Base-by-base conservation (phyloP, 2,797 vertebrate species). In the Scarus forsteni region DNA sequence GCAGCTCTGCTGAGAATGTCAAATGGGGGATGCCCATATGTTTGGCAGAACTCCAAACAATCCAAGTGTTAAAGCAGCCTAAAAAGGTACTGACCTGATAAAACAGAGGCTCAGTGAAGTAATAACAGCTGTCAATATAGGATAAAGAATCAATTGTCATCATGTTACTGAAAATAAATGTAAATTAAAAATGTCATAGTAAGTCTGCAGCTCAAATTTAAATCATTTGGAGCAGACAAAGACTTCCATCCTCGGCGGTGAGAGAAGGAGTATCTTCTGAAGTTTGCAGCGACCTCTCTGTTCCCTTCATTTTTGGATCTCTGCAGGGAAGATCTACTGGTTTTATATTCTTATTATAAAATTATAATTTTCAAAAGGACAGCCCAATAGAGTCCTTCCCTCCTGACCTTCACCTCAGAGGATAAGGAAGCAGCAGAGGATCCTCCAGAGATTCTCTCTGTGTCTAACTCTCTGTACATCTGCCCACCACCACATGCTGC, bases 341-440 rank as follows among this genome's bases (percentile, higher is more conserved):
- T 53, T 16, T 74, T 69, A 40, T 68, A n/a, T 73, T 48, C 50
- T 52, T 14, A 40, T 35, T 65, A 50, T 55, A 55, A 27, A 27
- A 77, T 73, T 44, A 59, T 5, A 18, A 40, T 73, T 79, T 69
- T 70, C 35, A 59, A 83, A 79, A 64, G 48, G 10, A 53, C 52
- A 70, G 8, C n/a, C 40, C 43, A 40, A 11, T 60, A 15, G 43
- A 44, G 36, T 72, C 44, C 34, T 58, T 71, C 45, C 18, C 27
- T 60, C 5, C 44, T 73, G 66, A 78, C 81, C 64, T 84, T 18
- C 51, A 50, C 50, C 18, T 57, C 46, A 66, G 44, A 75, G 70
- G 54, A 55, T 60, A 64, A 56, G 7, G 13, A 35, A 74, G 15
- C 54, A 64, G 44, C 59, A 44, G 13, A 60, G 70, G 8, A 40